Percentiles rank a stretch among this genome's conserved stretches.
Evolutionary conservation across 2,888 invertebrate species (phyloP).

Genomic region (Drosophila fungiperda): DNA sequence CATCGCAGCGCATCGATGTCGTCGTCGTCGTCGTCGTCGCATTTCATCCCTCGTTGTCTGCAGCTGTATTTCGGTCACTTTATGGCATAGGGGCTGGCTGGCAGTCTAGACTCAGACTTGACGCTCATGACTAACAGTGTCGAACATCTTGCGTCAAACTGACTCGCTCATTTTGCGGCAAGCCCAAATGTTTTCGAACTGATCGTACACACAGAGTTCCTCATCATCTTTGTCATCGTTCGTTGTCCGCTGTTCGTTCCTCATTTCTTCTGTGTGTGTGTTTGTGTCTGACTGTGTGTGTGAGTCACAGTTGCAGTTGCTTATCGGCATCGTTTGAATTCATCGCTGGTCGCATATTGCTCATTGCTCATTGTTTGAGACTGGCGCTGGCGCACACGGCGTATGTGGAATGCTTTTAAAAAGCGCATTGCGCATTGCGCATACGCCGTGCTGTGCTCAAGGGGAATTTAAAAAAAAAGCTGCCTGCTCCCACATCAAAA

Average conservation of each 20-base stretch:
- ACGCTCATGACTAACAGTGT: slow-evolving; percentile 44
- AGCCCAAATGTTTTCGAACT: slow-evolving; percentile 4
- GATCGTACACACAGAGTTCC: slow-evolving; percentile 15
- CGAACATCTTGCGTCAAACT: slow-evolving; percentile 30
- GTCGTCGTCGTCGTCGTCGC: slow-evolving; percentile 37
- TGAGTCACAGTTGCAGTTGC: slow-evolving; percentile 44
- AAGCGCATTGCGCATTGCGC: slow-evolving; percentile 78
- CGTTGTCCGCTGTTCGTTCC: slow-evolving; percentile 21
- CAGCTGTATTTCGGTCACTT: slow-evolving; percentile 64
- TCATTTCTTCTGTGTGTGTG: slow-evolving; percentile 21
- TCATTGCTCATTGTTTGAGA: slow-evolving; percentile 27
- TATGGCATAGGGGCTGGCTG: slow-evolving; percentile 70
- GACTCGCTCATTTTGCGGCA: slow-evolving; percentile 24
- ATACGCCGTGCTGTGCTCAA: slow-evolving; percentile 59
- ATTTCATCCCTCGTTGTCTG: slow-evolving; percentile 71
- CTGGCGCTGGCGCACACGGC: slow-evolving; percentile 36
- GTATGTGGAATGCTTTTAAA: slow-evolving; percentile 65
- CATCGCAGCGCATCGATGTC: slow-evolving; percentile 41
- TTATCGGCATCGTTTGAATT: slow-evolving; percentile 39
- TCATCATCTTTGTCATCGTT: slow-evolving; percentile 40
- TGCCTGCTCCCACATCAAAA: slow-evolving; percentile 27
- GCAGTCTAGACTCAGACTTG: slow-evolving; percentile 49
- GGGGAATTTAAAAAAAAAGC: slow-evolving; percentile 49
- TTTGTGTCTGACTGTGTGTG: slow-evolving; percentile 9
- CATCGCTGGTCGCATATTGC: slow-evolving; percentile 50